Base-by-base conservation (phyloP, 2,797 vertebrate species). In the Epinephelus awoara region DNA sequence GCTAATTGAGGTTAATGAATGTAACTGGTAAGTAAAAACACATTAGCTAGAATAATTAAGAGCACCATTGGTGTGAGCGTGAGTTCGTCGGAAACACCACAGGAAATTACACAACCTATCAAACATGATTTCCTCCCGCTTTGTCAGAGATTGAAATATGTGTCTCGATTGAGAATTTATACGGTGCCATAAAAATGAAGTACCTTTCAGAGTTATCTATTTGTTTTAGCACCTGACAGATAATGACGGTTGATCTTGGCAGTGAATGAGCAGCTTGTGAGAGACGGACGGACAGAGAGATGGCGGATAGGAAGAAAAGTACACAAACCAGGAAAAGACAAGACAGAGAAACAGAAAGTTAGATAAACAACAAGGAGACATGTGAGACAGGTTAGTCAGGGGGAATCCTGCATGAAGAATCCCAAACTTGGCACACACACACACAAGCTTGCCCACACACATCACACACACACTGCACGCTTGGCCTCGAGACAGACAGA, bases 1-100 rank as follows among this genome's bases (percentile, higher is more conserved):
- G 90, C 89, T 93, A 94, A 94, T 90, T 87, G 92, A 93, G 93
- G 95, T 95, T 95, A 95, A 95, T 95, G 93, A 93, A 89, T 86
- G 89, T 86, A 92, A 92, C 85, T 90, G 72, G 83, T 90, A 89
- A 93, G 91, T 93, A 92, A 91, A 94, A 95, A 91, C 86, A 92
- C 87, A 89, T 93, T 93, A 94, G 93, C 76, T 76, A 79, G 79
- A 85, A 82, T 91, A 93, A 94, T 94, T 94, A 93, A 93, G 80
- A 83, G 83, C 59, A 75, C 46, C 70, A 72, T 7, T 74, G 81
- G 73, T 78, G 82, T 63, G 75, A 75, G 44, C 50, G 19, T 17
- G 29, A 87, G 78, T 88, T 85, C 17, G 42, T 46, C 62, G 54
- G 74, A 75, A 89, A 90, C 75, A 85, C 58, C 14, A 44, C 54